Base-by-base conservation (phyloP, 2,888 invertebrate species). In the Agonopterix subpropinquella region DNA sequence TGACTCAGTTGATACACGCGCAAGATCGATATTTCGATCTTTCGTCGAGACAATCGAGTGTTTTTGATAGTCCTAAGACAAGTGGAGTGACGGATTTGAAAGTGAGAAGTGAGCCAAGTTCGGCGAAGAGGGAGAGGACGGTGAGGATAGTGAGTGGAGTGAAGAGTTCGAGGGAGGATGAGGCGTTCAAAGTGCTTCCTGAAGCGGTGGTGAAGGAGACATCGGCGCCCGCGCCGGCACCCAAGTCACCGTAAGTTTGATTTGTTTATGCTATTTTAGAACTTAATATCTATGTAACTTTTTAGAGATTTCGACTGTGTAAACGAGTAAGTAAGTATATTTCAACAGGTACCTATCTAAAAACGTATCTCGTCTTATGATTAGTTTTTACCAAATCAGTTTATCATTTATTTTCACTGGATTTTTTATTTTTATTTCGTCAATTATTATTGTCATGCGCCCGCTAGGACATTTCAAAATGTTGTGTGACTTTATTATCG, bases 21-120 rank as follows among this genome's bases (percentile, higher is more conserved):
- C 88, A 88, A 65, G 87, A 88, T 70, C 57, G 88, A 50, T 88
- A 84, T 50, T 88, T 74, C 54, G 82, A 88, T 70, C 50, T 88
- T 8, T 87, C 87, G 8, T 70, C 70, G 36, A 60, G 78, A 35
- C 66, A 63, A 41, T 58, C 65, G 43, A 63, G 59, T 50, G 53
- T 59, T 42, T 46, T 50, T 8, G 61, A 61, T n/a, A 70, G 65
- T 49, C 36, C 51, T 1, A 10, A 8, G 10, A 18, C 18, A 9
- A 11, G 45, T 36, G n/a, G 13, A 36, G 18, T 43, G 55, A 53
- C 44, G 44, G 41, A 10, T 57, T 70, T 64, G 46, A 67, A 60
- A 64, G 68, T 69, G 65, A 66, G 64, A 47, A 63, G 69, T 65
- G 77, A 71, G 44, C 70, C 72, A n/a, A 39, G 61, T 44, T 69